Base-by-base conservation (phyloP, 1,140 invertebrate genomes). In the Catajapyx aquilonaris region DNA sequence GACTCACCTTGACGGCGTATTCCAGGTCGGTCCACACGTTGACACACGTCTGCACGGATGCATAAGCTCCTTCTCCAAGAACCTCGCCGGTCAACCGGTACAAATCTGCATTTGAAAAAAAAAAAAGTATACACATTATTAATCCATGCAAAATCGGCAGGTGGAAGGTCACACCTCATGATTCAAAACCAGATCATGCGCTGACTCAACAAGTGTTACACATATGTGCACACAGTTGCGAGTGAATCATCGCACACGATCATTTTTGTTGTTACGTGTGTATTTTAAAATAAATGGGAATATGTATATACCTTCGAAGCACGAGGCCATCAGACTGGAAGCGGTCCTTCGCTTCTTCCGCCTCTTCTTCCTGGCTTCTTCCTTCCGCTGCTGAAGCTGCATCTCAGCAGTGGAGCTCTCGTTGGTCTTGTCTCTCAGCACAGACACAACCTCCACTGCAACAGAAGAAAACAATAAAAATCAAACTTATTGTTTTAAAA, bases 11-110 rank as follows among this genome's bases (percentile, higher is more conserved):
- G 38, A 96, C 91, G 31, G 93, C 93, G 59, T 79, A 95, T 60
- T 95, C 88, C 56, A 84, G 67, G 43, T 84, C 79, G 37, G 81
- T 91, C 57, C 79, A 79, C 41, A 84, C 76, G 51, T 86, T 87
- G 31, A 81, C 69, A 59, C 87, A 94, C 2, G 88, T 90, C 55
- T 84, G 81, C 31, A 96, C 91, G 44, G 83, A 86, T 25, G 88
- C 91, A 59, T 94, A 95, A 20, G 93, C 87, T 38, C 93, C 93
- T 61, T 87, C 78, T 40, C 93, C 93, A 45, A 97, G 68, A 45
- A 91, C 73, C 60, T 96, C 88, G 32, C 88, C 88, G 32, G 86
- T 94, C 48, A 95, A 61, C 59, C 79, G 77, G 65, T 96, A 97
- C 45, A 94, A 61, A 65, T 96, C 91, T 93, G 57, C 41, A 67